Evolutionary conservation across 2,797 vertebrate genomes (phyloP).

Genomic region (Molossus molossus): DNA sequence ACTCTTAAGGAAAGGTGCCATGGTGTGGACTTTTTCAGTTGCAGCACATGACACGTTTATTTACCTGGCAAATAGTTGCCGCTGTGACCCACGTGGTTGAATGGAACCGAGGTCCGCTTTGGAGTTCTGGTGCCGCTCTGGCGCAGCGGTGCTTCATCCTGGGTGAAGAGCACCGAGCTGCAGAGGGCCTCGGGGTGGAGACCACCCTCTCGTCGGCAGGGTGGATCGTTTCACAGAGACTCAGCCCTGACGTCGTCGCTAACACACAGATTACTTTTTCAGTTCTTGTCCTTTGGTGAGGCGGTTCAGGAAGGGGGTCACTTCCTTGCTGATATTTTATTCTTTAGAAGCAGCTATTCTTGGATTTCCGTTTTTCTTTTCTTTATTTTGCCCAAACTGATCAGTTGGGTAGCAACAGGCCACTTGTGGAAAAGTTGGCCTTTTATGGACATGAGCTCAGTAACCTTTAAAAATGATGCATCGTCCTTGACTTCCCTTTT

Average conservation of each 20-base stretch:
- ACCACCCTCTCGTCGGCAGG: neutral
- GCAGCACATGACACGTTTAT: fast-evolving
- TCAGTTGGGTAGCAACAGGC: slow-evolving; percentile 83
- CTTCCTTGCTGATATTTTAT: slow-evolving; percentile 77
- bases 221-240: neutral
- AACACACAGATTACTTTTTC: neutral
- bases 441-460: slow-evolving; percentile 80
- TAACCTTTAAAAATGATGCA: slow-evolving; percentile 54
- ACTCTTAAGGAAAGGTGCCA: fast-evolving
- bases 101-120: neutral
- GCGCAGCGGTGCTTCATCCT: neutral
- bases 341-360: slow-evolving; percentile 81
- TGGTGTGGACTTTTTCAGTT: neutral
- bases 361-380: slow-evolving; percentile 79
- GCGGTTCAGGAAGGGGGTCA: slow-evolving; percentile 72
- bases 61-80: fast-evolving
- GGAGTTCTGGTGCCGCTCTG: neutral
- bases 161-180: too few species aligned
- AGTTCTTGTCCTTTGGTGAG: neutral
- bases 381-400: slow-evolving; percentile 81
- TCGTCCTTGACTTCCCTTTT: neutral
- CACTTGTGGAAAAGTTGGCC: slow-evolving; percentile 72
- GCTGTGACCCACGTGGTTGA: neutral
- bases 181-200: neutral
- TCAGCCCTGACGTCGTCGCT: neutral